A percentile compares a stretch with the other conserved stretches of the same genome.
Conservation (phyloP, 2,888 invertebrate genomes). For the Bombylius discolor region DNA sequence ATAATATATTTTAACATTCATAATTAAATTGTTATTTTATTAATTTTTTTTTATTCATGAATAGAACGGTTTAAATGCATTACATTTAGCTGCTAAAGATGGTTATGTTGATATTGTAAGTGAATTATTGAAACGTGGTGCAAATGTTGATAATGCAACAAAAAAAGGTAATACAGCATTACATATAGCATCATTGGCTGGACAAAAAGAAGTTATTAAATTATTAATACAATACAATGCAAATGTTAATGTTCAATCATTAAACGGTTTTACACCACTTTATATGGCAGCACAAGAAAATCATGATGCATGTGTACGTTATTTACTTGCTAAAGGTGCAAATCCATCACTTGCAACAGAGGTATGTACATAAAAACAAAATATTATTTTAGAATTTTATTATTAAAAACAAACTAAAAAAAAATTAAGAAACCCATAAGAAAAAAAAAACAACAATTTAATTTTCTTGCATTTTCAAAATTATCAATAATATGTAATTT, state of each 20-base stretch:
- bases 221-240: slow-evolving; percentile 84
- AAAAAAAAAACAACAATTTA: neutral
- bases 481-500: too few relatives aligned
- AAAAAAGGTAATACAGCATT: slow-evolving; percentile 95
- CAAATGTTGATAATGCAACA: slow-evolving; percentile 89
- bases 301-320: slow-evolving; percentile 84
- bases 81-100: slow-evolving; percentile 95
- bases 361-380: slow-evolving; percentile 36
- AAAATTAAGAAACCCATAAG: neutral
- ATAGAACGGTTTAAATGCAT: slow-evolving; percentile 92
- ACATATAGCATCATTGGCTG: slow-evolving; percentile 95
- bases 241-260: slow-evolving; percentile 90
- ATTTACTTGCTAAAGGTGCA: slow-evolving; percentile 81
- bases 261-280: slow-evolving; percentile 94
- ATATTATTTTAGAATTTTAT: too few relatives aligned
- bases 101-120: slow-evolving; percentile 89
- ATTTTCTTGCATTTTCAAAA: too few relatives aligned
- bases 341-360: slow-evolving; percentile 95
- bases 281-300: slow-evolving; percentile 99
- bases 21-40: too few relatives aligned
- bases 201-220: slow-evolving; percentile 86
- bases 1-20: neutral
- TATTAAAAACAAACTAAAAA: neutral
- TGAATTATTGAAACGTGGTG: slow-evolving; percentile 79
- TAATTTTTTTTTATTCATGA: slow-evolving; percentile 21